Conservation (phyloP, 1,140 invertebrate species). For the Papilio polyxenes region DNA sequence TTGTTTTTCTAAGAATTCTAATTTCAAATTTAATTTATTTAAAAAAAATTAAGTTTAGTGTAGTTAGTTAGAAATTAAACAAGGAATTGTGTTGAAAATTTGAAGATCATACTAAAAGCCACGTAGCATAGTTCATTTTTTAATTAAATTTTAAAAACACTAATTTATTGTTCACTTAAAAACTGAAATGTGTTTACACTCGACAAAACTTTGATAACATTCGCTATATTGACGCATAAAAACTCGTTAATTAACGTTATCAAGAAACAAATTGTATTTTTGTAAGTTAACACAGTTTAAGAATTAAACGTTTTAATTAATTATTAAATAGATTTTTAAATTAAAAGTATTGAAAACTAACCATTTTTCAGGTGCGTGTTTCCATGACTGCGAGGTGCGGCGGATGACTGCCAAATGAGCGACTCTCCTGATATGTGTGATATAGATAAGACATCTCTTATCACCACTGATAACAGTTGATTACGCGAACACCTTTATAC, state of each 20-base stretch:
- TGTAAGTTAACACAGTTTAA: neutral
- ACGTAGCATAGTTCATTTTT: neutral
- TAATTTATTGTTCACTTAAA: neutral
- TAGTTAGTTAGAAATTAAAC: too few species aligned
- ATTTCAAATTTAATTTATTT: too few species aligned
- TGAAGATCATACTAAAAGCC: neutral
- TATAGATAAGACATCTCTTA: conserved; percentile 41
- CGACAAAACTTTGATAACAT: neutral
- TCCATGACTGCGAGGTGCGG: neutral
- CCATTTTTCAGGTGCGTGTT: conserved; percentile 1
- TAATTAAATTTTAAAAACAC: neutral
- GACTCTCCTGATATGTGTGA: conserved; percentile 32
- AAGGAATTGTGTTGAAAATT: neutral
- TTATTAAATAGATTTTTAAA: neutral
- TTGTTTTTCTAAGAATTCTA: too few species aligned
- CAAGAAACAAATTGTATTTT: neutral
- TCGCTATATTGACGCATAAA: neutral
- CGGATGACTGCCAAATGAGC: neutral
- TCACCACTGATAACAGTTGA: conserved; percentile 12
- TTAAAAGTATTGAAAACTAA: neutral
- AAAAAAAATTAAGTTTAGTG: too few species aligned
- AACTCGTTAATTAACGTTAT: neutral
- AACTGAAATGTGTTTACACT: neutral
- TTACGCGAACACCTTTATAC: conserved; percentile 4
- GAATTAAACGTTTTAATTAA: neutral